Evolutionary conservation across 53 echinoderm and acorn worm genomes (phyloP).

Genomic region (Zoroaster sp.): DNA sequence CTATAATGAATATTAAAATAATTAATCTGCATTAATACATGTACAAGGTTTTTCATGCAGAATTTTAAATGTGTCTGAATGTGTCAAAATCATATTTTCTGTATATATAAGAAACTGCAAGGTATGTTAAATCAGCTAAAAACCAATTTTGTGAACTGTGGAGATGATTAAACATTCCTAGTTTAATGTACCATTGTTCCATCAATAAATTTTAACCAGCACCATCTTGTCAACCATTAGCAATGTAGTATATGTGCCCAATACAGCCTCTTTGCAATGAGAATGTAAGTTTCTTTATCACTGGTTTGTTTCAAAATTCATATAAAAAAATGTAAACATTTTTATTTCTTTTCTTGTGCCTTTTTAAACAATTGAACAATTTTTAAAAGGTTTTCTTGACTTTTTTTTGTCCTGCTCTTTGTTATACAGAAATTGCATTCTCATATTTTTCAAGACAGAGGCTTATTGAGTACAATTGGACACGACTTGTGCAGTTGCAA

Average conservation of each 20-base stretch:
- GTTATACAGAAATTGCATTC: slow-evolving; percentile 23
- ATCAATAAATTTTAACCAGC: slow-evolving; percentile 31
- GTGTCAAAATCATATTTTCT: no score
- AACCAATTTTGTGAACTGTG: neutral
- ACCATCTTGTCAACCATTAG: slow-evolving; percentile 29
- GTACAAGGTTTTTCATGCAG: no score
- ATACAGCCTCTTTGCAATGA: slow-evolving; percentile 10
- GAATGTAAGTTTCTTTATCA: neutral
- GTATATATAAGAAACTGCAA: no score
- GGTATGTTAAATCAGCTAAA: no score
- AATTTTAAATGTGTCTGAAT: no score
- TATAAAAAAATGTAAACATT: neutral
- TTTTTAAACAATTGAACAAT: neutral
- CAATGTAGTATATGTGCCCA: slow-evolving; percentile 44
- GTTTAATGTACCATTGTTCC: neutral
- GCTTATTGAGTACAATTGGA: slow-evolving; percentile 35
- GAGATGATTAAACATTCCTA: no score
- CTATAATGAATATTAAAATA: neutral
- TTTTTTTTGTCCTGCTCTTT: neutral
- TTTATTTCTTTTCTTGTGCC: neutral
- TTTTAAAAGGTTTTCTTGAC: neutral
- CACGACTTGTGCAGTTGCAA: slow-evolving; percentile 42
- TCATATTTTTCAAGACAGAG: slow-evolving; percentile 7
- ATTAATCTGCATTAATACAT: neutral
- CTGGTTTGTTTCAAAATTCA: neutral